These are phyloP conservation scores for Drosophila truncata DNA, from an alignment of 1,140 invertebrate species.

Conservation along the genomic window DNA sequence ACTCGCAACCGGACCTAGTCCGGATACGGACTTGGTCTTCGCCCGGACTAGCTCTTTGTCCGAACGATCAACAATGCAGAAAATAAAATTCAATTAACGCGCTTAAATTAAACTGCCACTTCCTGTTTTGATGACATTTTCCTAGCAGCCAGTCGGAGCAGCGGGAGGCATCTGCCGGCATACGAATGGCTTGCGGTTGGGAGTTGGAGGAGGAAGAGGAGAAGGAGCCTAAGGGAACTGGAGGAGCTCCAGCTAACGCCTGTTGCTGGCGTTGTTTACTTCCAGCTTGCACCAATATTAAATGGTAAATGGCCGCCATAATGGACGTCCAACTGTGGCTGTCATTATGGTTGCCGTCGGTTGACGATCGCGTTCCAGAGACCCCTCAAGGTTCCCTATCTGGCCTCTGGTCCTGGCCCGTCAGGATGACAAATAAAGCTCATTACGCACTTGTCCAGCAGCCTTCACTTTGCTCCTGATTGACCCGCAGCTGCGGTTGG, in stretches of 20 bases:
- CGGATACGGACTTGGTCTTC: constrained; percentile 23
- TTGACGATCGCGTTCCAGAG: neutral
- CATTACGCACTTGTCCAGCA: constrained; percentile 47
- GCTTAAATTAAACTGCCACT: constrained; percentile 85
- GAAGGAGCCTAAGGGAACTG: neutral
- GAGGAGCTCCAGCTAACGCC: constrained; percentile 9
- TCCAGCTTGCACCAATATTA: constrained; percentile 57
- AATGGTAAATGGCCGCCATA: constrained; percentile 58
- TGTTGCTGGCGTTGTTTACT: constrained; percentile 44
- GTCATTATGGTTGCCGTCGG: constrained; percentile 34
- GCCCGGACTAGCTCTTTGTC: constrained; percentile 21
- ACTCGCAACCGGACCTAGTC: constrained; percentile 32
- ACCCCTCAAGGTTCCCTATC: neutral
- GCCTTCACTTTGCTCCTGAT: constrained; percentile 35
- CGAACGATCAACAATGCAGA: constrained; percentile 54
- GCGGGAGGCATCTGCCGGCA: constrained; percentile 22
- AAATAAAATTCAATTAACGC: constrained; percentile 85
- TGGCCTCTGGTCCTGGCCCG: neutral
- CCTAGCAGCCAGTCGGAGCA: constrained; percentile 56
- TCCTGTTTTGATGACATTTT: constrained; percentile 85
- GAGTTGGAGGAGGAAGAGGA: neutral
- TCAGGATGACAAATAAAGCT: constrained; percentile 55
- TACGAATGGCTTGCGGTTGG: constrained; percentile 22
- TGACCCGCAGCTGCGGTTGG: constrained; percentile 39
- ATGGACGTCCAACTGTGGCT: constrained; percentile 46